Percentiles rank a stretch among this genome's conserved stretches.
Conservation (phyloP, 2,888 invertebrate species). For the Lasioglossum zephyrum region DNA sequence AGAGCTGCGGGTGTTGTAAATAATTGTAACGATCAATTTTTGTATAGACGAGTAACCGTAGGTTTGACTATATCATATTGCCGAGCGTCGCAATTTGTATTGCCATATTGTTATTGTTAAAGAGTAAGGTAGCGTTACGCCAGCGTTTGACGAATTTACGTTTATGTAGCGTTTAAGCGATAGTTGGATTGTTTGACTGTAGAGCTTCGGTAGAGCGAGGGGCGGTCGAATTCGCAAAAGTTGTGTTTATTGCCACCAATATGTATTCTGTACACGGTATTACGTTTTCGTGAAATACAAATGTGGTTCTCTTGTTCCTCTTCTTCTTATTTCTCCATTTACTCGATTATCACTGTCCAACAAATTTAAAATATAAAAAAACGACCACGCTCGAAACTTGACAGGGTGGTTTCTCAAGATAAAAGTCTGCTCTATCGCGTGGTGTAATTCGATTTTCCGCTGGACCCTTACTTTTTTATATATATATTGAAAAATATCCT, state of each 20-base stretch:
- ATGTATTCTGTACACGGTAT: conserved; percentile 51
- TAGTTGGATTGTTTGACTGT: not conserved
- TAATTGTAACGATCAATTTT: conserved; percentile 19
- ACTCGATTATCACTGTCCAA: no score
- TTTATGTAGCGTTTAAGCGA: conserved; percentile 2
- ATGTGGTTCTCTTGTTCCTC: conserved; percentile 1
- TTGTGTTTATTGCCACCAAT: conserved; percentile 36
- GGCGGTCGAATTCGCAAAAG: not conserved
- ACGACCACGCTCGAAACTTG: no score
- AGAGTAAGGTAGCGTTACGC: not conserved
- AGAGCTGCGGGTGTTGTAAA: conserved; percentile 26
- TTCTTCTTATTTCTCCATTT: not conserved
- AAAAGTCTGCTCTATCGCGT: no score
- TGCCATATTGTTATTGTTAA: conserved; percentile 33
- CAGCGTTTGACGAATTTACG: not conserved
- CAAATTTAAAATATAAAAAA: no score
- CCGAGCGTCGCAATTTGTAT: conserved; percentile 20
- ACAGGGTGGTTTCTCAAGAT: no score
- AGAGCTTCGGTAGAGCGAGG: not conserved
- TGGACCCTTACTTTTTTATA: no score
- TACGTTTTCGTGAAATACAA: conserved; percentile 27
- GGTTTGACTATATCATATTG: conserved; percentile 7
- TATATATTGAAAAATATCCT: no score
- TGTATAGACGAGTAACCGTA: not conserved
- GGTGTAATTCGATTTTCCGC: no score